Conservation (phyloP, 2,113 vertebrate genomes). For the Platichthys stellatus region DNA sequence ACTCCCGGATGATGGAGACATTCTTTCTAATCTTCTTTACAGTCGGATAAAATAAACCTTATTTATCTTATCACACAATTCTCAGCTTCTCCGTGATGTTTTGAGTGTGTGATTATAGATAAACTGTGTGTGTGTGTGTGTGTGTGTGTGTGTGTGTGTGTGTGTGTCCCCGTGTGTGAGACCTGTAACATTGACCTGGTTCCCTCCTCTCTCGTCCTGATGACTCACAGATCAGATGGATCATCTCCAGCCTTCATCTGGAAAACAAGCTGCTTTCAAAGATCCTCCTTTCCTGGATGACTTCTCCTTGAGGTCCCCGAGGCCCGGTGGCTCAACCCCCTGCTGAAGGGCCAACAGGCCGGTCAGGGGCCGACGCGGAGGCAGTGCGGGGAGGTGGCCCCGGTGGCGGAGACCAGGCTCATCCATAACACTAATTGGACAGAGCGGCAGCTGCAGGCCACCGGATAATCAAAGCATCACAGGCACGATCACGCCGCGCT, state of each 20-base stretch:
- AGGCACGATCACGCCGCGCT: conserved; percentile 18
- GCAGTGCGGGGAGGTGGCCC: neutral
- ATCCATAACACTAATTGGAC: conserved; percentile 70
- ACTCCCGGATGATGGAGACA: no score
- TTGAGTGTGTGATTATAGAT: no score
- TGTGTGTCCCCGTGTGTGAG: neutral
- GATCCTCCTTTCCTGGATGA: neutral
- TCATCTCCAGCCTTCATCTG: no score
- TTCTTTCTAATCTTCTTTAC: no score
- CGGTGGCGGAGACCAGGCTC: conserved; percentile 40
- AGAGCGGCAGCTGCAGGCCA: conserved; percentile 43
- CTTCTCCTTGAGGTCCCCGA: neutral
- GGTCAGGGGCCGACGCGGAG: neutral
- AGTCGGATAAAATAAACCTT: no score
- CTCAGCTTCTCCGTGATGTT: no score
- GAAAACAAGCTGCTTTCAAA: neutral
- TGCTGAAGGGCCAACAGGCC: neutral
- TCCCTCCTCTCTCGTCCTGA: neutral
- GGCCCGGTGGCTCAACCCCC: neutral
- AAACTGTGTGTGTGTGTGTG: no score
- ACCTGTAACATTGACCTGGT: neutral
- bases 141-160: no score
- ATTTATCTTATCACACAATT: no score
- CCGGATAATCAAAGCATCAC: conserved; percentile 49
- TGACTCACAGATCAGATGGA: neutral